These are phyloP conservation scores for Colletes collaris DNA, from an alignment of 2,888 invertebrate species.

Conservation along the genomic window DNA sequence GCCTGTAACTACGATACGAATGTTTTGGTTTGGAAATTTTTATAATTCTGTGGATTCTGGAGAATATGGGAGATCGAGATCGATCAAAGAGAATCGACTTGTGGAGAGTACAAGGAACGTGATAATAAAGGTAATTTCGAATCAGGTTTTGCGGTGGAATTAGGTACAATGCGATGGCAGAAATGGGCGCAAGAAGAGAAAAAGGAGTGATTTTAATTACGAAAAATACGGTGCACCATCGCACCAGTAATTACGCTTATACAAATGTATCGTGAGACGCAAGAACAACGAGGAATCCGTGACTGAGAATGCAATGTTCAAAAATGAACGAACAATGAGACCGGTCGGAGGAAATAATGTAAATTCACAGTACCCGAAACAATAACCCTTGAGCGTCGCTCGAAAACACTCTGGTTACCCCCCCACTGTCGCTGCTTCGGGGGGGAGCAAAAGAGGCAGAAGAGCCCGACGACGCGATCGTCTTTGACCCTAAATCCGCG, in stretches of 20 bases:
- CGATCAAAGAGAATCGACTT: slow-evolving; percentile 6
- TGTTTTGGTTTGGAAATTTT: too few relatives aligned
- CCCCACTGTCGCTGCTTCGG: slow-evolving; percentile 29
- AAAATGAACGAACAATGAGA: slow-evolving; percentile 67
- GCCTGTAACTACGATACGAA: too few relatives aligned
- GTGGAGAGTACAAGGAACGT: slow-evolving; percentile 26
- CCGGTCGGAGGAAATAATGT: slow-evolving; percentile 68
- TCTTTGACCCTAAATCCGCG: slow-evolving; percentile 67
- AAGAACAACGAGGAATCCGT: slow-evolving; percentile 63
- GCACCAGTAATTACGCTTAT: slow-evolving; percentile 67
- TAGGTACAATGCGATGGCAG: slow-evolving; percentile 13
- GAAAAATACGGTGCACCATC: slow-evolving; percentile 65
- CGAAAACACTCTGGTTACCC: slow-evolving; percentile 67
- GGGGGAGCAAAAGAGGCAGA: slow-evolving; percentile 43
- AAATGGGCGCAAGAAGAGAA: slow-evolving; percentile 6
- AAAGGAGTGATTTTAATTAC: slow-evolving; percentile 56
- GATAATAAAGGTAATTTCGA: slow-evolving; percentile 32
- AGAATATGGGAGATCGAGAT: neutral
- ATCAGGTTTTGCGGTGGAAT: neutral
- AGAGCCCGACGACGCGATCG: slow-evolving; percentile 55
- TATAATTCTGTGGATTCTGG: too few relatives aligned
- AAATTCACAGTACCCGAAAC: slow-evolving; percentile 70
- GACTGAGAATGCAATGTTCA: slow-evolving; percentile 66
- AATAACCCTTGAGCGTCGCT: slow-evolving; percentile 70
- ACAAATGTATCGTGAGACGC: slow-evolving; percentile 65